Percentiles rank a stretch among this genome's conserved stretches.
Evolutionary conservation across 1,140 invertebrate species (phyloP).

Genomic region (Hyposmocoma kahamanoa): DNA sequence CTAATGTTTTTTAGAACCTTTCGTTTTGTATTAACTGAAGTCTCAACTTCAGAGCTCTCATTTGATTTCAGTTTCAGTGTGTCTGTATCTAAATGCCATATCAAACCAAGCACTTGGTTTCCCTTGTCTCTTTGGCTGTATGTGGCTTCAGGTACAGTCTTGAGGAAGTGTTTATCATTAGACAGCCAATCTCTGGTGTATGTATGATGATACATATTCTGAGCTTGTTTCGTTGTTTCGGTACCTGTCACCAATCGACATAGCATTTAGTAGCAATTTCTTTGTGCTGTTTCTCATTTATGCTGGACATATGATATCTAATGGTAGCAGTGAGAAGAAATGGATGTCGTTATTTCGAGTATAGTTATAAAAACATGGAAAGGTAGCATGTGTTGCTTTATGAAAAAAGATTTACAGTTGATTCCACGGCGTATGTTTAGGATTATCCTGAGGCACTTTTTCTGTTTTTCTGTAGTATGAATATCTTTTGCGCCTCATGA

Average conservation of each 20-base stretch:
- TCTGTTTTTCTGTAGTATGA: no score
- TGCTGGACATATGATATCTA: background rate
- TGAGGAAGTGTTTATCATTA: background rate
- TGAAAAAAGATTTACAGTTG: no score
- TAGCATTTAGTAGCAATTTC: background rate
- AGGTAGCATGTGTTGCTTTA: no score
- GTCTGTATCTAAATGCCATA: background rate
- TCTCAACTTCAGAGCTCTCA: background rate
- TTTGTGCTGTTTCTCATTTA: background rate
- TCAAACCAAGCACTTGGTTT: background rate
- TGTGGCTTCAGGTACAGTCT: background rate
- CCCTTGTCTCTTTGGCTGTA: background rate
- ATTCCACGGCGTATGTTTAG: no score
- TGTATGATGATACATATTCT: background rate
- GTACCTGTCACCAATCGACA: constrained; percentile 4
- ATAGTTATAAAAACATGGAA: no score
- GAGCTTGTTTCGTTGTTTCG: background rate
- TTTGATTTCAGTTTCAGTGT: background rate
- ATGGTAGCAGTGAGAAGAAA: constrained; percentile 8
- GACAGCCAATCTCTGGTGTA: constrained; percentile 3
- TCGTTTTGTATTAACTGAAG: background rate
- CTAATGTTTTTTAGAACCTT: background rate
- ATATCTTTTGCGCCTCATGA: no score
- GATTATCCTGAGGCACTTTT: no score
- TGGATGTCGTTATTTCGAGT: no score